Percentiles rank a stretch among this genome's conserved stretches.
Evolutionary conservation across 2,888 invertebrate genomes (phyloP).

Genomic region (Apodemia mormo): DNA sequence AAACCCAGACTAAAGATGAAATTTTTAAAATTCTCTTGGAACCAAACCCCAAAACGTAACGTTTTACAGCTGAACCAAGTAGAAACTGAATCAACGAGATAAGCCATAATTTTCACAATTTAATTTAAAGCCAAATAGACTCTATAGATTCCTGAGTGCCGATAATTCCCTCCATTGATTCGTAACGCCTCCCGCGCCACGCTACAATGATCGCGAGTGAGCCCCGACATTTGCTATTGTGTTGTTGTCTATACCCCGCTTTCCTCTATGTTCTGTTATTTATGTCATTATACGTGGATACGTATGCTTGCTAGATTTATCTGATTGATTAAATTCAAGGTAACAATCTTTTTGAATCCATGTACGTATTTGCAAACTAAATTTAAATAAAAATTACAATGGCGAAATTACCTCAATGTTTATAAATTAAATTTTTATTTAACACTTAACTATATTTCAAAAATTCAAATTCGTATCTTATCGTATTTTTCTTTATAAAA

Average conservation of each 20-base stretch:
- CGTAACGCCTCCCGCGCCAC: conserved; percentile 81
- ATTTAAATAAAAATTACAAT: not conserved
- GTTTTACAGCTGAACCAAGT: not conserved
- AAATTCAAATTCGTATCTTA: too few species aligned
- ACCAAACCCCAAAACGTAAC: too few species aligned
- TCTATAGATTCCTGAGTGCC: conserved; percentile 58
- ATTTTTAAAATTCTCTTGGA: too few species aligned
- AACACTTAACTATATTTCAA: too few species aligned
- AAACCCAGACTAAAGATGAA: too few species aligned
- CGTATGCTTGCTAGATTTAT: conserved; percentile 22
- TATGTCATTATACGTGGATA: conserved; percentile 44
- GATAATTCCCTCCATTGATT: conserved; percentile 82
- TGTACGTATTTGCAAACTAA: not conserved
- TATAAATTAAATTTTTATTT: too few species aligned
- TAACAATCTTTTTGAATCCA: not conserved
- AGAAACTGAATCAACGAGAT: not conserved
- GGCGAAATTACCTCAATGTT: not conserved
- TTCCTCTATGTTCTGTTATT: conserved; percentile 70
- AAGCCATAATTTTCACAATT: conserved; percentile 1
- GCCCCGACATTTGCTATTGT: conserved; percentile 78
- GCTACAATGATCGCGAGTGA: conserved; percentile 80
- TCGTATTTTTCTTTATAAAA: too few species aligned
- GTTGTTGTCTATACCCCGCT: conserved; percentile 68
- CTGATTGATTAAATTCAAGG: conserved; percentile 7
- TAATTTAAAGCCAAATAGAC: conserved; percentile 32